Evolutionary conservation across 64 coral and sea anemone genomes (phyloP).

Genomic region (Montipora efflorescens): DNA sequence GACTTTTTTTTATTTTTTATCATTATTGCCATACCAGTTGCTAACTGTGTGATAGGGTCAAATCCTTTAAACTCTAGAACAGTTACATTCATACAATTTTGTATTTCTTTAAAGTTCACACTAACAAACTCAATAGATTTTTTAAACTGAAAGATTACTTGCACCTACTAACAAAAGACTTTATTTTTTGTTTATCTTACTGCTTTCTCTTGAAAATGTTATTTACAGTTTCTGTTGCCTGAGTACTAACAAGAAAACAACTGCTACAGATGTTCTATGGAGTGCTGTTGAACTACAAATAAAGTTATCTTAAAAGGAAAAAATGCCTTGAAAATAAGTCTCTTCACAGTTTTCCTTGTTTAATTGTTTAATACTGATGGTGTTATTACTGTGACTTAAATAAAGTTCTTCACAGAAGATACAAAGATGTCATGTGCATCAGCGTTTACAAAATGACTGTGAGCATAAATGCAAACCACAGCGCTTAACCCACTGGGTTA

Average conservation of each 20-base stretch:
- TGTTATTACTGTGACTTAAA: slow-evolving; percentile 31
- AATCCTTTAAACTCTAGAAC: neutral
- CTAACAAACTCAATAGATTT: neutral
- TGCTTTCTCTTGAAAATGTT: neutral
- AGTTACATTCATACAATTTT: neutral
- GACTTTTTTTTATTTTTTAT: neutral
- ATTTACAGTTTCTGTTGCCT: neutral
- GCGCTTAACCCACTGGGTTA: neutral
- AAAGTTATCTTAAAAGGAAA: neutral
- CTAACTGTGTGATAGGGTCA: neutral
- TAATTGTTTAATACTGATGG: neutral
- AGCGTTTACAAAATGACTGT: slow-evolving; percentile 32
- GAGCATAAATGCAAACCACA: neutral
- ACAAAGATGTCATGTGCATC: slow-evolving; percentile 55
- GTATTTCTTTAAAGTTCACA: neutral
- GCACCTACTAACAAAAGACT: neutral
- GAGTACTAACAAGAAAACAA: neutral
- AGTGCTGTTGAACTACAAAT: neutral
- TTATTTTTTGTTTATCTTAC: neutral
- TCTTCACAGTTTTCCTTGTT: neutral
- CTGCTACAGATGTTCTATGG: neutral
- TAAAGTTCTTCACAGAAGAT: slow-evolving; percentile 58
- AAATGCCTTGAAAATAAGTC: slow-evolving; percentile 19
- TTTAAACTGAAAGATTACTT: neutral
- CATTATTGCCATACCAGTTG: neutral